Conservation (phyloP, 2,113 vertebrate genomes). For the Dipodomys spectabilis region DNA sequence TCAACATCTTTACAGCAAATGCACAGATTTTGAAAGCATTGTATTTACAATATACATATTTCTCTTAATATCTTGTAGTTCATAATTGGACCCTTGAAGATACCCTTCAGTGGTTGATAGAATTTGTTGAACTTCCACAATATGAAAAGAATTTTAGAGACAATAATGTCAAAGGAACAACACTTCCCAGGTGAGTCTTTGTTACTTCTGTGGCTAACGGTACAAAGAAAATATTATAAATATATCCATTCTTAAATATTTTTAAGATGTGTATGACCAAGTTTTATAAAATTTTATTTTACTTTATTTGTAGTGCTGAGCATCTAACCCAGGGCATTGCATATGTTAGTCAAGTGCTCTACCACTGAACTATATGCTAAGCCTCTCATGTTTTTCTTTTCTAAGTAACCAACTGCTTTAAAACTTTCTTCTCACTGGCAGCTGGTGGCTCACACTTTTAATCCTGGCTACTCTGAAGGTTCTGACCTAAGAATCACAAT, state of each 20-base stretch:
- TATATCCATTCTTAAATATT: slow-evolving; percentile 1
- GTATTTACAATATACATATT: slow-evolving; percentile 9
- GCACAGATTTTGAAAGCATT: not conserved
- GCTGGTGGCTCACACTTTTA: too few species aligned
- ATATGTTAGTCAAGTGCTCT: not conserved
- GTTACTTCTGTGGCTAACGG: not conserved
- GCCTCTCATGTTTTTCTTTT: not conserved
- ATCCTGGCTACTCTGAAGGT: too few species aligned
- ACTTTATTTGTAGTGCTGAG: not conserved
- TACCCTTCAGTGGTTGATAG: slow-evolving; percentile 95
- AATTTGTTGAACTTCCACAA: slow-evolving; percentile 98
- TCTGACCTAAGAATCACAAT: too few species aligned
- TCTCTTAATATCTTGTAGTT: slow-evolving; percentile 87
- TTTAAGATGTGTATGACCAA: not conserved
- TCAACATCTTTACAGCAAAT: slow-evolving; percentile 4
- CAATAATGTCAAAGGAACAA: slow-evolving; percentile 95
- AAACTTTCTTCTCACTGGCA: not conserved
- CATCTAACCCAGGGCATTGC: not conserved
- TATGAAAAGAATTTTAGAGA: slow-evolving; percentile 97
- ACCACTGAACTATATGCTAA: not conserved
- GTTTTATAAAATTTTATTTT: not conserved
- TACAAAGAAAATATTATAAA: slow-evolving; percentile 9
- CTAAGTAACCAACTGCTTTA: not conserved
- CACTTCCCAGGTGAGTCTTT: slow-evolving; percentile 93
- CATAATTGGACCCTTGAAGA: slow-evolving; percentile 99